A percentile compares a stretch with the other conserved stretches of the same genome.
Conservation (phyloP, 2,888 invertebrate genomes). For the Gastracanthus pulcherrimus region DNA sequence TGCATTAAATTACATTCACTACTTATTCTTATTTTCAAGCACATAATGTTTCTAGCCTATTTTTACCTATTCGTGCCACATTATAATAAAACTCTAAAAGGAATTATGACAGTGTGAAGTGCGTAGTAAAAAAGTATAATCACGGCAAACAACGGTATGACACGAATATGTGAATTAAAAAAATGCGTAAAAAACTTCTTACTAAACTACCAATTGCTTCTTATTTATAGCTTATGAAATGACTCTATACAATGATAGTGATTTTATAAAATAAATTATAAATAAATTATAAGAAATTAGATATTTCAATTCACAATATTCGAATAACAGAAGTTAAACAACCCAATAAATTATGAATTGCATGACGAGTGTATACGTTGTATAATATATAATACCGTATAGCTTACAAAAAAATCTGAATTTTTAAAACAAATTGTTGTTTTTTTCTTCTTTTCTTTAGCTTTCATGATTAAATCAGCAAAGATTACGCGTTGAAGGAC, state of each 20-base stretch:
- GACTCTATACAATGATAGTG: not conserved
- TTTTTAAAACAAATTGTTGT: not conserved
- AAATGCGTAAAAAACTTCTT: not conserved
- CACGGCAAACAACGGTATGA: not conserved
- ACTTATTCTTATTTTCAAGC: constrained; percentile 6
- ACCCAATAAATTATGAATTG: too few species aligned
- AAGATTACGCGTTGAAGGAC: not conserved
- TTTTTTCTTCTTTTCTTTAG: not conserved
- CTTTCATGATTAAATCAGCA: not conserved
- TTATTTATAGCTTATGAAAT: not conserved
- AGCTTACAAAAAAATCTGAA: not conserved
- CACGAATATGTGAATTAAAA: constrained; percentile 6
- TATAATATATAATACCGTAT: not conserved
- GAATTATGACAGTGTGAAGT: not conserved
- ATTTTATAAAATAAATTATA: not conserved
- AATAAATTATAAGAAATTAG: not conserved
- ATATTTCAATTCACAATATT: not conserved
- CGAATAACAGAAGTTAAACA: not conserved
- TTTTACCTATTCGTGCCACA: constrained; percentile 3
- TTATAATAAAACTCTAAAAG: constrained; percentile 4
- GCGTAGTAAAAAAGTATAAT: not conserved
- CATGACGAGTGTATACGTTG: not conserved
- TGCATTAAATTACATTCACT: not conserved
- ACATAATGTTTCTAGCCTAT: not conserved
- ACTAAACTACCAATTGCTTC: not conserved